Evolutionary conservation across 2,797 vertebrate species (phyloP).

Genomic region (Austrolebias charrua): DNA sequence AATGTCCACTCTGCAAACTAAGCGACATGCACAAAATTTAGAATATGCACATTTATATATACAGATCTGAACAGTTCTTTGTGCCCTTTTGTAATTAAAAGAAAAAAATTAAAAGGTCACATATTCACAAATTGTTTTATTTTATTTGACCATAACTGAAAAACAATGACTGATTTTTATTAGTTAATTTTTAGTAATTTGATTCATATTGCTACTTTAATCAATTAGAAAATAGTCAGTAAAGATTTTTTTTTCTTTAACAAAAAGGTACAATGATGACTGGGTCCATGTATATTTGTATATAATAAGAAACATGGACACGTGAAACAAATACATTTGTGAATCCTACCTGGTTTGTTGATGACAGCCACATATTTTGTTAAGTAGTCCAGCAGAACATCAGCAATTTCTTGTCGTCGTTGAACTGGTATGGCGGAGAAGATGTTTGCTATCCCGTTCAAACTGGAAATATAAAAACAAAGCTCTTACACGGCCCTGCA

Average conservation of each 20-base stretch:
- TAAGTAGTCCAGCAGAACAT: constrained; percentile 34
- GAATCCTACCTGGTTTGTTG: constrained; percentile 31
- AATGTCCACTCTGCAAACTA: constrained; percentile 35
- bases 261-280: too few relatives aligned
- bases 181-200: too few relatives aligned
- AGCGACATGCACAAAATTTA: not conserved
- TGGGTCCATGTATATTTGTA: not conserved
- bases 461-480: constrained; percentile 16
- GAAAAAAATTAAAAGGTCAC: too few relatives aligned
- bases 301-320: not conserved
- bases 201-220: too few relatives aligned
- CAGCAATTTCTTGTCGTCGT: constrained; percentile 15
- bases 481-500: not conserved
- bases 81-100: too few relatives aligned
- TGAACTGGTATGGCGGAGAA: constrained; percentile 6
- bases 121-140: too few relatives aligned
- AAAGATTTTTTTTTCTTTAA: not conserved
- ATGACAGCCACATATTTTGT: constrained; percentile 6
- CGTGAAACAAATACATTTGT: not conserved
- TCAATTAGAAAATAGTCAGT: too few relatives aligned
- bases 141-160: too few relatives aligned
- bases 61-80: too few relatives aligned
- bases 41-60: not conserved
- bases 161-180: too few relatives aligned
- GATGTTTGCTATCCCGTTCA: constrained; percentile 37